phyloP scores from a whole-genome alignment of 2,888 invertebrate species.

The Chromoteleia sp. region DNA sequence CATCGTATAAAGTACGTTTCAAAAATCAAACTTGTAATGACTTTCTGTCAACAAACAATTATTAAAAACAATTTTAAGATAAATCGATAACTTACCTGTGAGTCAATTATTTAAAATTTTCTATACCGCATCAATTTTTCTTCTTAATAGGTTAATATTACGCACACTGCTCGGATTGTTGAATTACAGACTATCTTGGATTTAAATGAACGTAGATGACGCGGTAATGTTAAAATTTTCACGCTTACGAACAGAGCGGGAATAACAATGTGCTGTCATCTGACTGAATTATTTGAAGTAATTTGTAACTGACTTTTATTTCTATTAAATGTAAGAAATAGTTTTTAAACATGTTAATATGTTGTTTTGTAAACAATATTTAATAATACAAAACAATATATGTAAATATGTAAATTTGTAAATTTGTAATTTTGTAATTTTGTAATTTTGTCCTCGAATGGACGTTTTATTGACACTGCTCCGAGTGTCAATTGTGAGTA shows the following conservation, averaged over 20 bases:
- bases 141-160: constrained; percentile 58
- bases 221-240: constrained; percentile 11
- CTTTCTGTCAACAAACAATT: neutral
- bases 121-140: neutral
- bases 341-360: too few relatives aligned
- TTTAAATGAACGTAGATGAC: constrained; percentile 60
- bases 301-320: too few relatives aligned
- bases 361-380: too few relatives aligned
- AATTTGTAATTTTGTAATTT: too few relatives aligned
- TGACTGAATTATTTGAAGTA: neutral
- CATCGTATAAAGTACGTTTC: neutral
- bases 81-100: constrained; percentile 21
- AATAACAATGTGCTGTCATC: constrained; percentile 26
- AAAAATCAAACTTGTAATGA: neutral
- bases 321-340: too few relatives aligned
- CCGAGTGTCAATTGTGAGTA: too few relatives aligned
- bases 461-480: too few relatives aligned
- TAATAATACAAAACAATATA: too few relatives aligned
- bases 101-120: constrained; percentile 55
- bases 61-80: neutral
- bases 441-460: too few relatives aligned
- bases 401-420: too few relatives aligned
- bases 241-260: neutral
- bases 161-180: constrained; percentile 42
- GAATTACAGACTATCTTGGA: constrained; percentile 32